Percentiles rank a stretch among this genome's conserved stretches.
These are phyloP conservation scores for Drosophila azteca DNA, from an alignment of 1,140 invertebrate genomes.

Conservation along the genomic window DNA sequence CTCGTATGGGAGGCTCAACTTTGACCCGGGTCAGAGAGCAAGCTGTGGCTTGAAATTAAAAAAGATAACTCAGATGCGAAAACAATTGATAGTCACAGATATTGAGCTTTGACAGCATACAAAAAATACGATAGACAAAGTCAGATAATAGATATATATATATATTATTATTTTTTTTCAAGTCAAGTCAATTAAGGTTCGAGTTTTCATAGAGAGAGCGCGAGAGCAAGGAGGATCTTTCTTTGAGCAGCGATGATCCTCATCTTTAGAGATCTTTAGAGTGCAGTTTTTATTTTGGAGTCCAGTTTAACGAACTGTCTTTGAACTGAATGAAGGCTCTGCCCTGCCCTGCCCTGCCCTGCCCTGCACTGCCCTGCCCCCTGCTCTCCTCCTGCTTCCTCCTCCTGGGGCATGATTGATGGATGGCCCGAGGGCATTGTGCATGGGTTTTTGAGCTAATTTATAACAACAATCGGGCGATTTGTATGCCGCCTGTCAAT, in stretches of 20 bases:
- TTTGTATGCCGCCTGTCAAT: constrained; percentile 80
- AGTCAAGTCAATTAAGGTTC: constrained; percentile 72
- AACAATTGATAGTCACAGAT: constrained; percentile 82
- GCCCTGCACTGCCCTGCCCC: not conserved
- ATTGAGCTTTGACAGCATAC: constrained; percentile 75
- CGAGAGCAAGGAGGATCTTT: constrained; percentile 3
- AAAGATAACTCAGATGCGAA: constrained; percentile 81
- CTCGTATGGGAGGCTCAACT: constrained; percentile 64
- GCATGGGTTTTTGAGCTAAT: constrained; percentile 73
- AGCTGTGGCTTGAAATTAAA: constrained; percentile 75
- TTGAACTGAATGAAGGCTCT: constrained; percentile 37
- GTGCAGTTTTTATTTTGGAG: too few species aligned
- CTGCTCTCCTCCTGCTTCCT: constrained; percentile 6
- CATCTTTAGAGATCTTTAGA: constrained; percentile 18
- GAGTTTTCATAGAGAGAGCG: not conserved
- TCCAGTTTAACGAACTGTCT: constrained; percentile 65
- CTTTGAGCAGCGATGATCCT: constrained; percentile 35
- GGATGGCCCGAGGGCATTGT: constrained; percentile 72
- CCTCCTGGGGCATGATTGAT: constrained; percentile 46
- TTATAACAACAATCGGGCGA: constrained; percentile 74
- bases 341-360: not conserved
- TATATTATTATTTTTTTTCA: constrained; percentile 18
- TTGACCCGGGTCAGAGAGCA: constrained; percentile 76
- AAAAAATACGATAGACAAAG: constrained; percentile 64
- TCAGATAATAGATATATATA: constrained; percentile 47